Evolutionary conservation across 2,888 invertebrate genomes (phyloP).

Genomic region (Limulus polyphemus): DNA sequence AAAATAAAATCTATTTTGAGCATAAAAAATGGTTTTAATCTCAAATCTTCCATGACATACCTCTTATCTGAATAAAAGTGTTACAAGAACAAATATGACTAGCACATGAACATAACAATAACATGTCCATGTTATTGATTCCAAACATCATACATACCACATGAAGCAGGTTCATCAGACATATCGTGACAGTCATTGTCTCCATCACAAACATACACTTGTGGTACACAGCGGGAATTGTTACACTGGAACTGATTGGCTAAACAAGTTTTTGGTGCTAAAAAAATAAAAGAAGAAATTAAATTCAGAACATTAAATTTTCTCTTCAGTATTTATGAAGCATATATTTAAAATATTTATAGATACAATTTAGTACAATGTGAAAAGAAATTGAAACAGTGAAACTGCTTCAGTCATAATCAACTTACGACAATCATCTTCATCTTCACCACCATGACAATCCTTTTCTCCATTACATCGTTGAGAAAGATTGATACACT

Average conservation of each 20-base stretch:
- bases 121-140: too few relatives aligned
- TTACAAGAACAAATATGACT: too few relatives aligned
- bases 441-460: conserved; percentile 41
- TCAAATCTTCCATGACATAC: too few relatives aligned
- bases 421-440: conserved; percentile 49
- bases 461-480: conserved; percentile 50
- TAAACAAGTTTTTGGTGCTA: conserved; percentile 48
- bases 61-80: too few relatives aligned
- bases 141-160: conserved; percentile 21
- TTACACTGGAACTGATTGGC: conserved; percentile 55
- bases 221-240: conserved; percentile 61
- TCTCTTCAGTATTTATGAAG: too few relatives aligned
- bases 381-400: too few relatives aligned
- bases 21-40: too few relatives aligned
- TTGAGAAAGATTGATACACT: conserved; percentile 49
- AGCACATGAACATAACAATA: too few relatives aligned
- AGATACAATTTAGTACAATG: too few relatives aligned
- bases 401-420: neutral
- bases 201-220: conserved; percentile 66
- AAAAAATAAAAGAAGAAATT: neutral
- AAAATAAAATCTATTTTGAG: too few relatives aligned
- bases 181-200: conserved; percentile 63
- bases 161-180: conserved; percentile 36
- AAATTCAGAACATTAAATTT: too few relatives aligned
- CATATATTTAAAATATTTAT: too few relatives aligned